Conservation (phyloP, 2,888 invertebrate species). For the Argynnis bischoffii region DNA sequence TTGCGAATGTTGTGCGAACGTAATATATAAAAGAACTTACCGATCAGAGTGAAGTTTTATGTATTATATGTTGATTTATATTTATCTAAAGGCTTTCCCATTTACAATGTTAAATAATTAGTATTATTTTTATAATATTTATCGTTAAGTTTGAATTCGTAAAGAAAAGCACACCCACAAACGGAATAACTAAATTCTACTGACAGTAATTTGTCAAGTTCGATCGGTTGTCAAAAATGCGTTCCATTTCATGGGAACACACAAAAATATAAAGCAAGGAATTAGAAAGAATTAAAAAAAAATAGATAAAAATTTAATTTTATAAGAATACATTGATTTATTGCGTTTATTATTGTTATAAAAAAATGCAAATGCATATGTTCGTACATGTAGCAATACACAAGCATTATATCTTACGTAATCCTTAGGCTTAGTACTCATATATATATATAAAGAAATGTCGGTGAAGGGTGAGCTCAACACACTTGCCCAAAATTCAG, state of each 20-base stretch:
- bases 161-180: constrained; percentile 55
- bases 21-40: constrained; percentile 52
- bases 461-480: no score
- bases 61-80: constrained; percentile 13
- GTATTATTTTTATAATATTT: constrained; percentile 20
- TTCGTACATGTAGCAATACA: no score
- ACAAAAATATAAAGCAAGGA: not conserved
- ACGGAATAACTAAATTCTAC: constrained; percentile 57
- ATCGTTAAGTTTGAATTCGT: constrained; percentile 25
- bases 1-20: constrained; percentile 24
- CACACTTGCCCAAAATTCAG: no score
- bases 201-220: constrained; percentile 46
- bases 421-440: no score
- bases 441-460: no score
- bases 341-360: no score
- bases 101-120: constrained; percentile 28
- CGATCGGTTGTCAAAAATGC: constrained; percentile 40
- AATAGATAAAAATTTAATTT: not conserved
- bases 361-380: no score
- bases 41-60: constrained; percentile 45
- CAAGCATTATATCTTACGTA: no score
- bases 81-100: constrained; percentile 18
- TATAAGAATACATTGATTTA: no score
- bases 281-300: not conserved
- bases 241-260: constrained; percentile 13